Conservation (phyloP, 2,113 vertebrate species). For the Spea multiplicata region DNA sequence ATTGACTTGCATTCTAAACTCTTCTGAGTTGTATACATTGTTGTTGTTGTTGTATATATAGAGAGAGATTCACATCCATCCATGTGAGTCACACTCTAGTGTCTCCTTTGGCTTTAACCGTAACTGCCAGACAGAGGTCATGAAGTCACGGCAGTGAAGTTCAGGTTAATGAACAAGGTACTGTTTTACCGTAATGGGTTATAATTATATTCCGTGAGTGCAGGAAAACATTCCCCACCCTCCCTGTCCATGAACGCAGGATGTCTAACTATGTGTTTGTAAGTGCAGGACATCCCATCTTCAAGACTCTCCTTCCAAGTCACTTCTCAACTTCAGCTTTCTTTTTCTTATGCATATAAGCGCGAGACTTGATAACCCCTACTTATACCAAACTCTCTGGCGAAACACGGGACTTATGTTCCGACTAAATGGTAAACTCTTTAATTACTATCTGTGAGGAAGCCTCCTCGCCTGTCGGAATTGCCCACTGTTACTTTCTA, state of each 20-base stretch:
- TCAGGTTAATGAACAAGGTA: slow-evolving; percentile 32
- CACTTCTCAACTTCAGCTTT: neutral
- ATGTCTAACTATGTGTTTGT: slow-evolving; percentile 33
- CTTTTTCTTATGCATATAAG: too few species aligned
- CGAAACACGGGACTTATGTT: too few species aligned
- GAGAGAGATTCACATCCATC: neutral
- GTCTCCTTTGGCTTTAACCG: slow-evolving; percentile 22
- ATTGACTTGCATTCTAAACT: neutral
- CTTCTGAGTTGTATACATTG: neutral
- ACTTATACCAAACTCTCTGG: too few species aligned
- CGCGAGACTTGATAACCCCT: too few species aligned
- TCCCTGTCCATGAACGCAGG: slow-evolving; percentile 51
- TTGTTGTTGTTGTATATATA: neutral
- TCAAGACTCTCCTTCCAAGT: slow-evolving; percentile 10
- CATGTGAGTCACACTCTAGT: slow-evolving; percentile 23
- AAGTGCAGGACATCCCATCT: slow-evolving; percentile 45
- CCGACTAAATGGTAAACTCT: too few species aligned
- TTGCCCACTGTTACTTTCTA: too few species aligned
- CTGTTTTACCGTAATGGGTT: slow-evolving; percentile 33
- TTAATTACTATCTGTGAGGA: too few species aligned
- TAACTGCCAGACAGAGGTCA: slow-evolving; percentile 20
- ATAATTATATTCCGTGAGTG: slow-evolving; percentile 50
- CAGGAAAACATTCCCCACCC: slow-evolving; percentile 53
- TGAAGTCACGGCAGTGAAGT: slow-evolving; percentile 22
- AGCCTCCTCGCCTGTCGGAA: too few species aligned